A percentile compares a stretch with the other conserved stretches of the same genome.
Conservation (phyloP, 2,888 invertebrate genomes). For the Caenorhabditis becei region DNA sequence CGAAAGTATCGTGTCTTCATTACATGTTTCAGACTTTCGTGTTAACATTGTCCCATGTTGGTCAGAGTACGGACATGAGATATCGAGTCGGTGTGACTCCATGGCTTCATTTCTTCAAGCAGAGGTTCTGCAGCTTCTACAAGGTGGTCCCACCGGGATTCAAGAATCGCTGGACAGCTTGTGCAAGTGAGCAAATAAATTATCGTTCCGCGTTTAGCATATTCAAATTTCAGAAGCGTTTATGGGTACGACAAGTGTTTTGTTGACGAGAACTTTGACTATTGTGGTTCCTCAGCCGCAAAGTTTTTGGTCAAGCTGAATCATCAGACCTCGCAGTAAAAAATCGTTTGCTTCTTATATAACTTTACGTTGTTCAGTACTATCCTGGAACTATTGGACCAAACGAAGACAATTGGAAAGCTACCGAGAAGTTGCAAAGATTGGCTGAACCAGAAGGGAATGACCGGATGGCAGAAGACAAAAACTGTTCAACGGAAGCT, state of each 20-base stretch:
- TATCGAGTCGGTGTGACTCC: slow-evolving; percentile 54
- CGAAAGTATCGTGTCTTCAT: not conserved
- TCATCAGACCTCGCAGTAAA: slow-evolving; percentile 73
- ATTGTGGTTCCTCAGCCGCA: slow-evolving; percentile 72
- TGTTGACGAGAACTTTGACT: slow-evolving; percentile 73
- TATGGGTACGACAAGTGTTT: slow-evolving; percentile 77
- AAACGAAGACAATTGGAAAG: slow-evolving; percentile 46
- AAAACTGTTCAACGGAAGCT: slow-evolving; percentile 60
- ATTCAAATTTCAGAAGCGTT: slow-evolving; percentile 61
- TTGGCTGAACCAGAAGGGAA: slow-evolving; percentile 70
- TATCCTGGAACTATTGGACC: slow-evolving; percentile 62
- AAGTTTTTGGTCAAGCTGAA: slow-evolving; percentile 72
- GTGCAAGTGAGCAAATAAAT: slow-evolving; percentile 63
- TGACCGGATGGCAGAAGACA: slow-evolving; percentile 66
- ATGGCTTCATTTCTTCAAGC: slow-evolving; percentile 63
- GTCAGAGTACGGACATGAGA: slow-evolving; percentile 64
- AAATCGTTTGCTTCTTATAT: slow-evolving; percentile 4
- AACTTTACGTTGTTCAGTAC: slow-evolving; percentile 44
- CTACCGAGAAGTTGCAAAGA: slow-evolving; percentile 67
- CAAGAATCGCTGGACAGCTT: slow-evolving; percentile 69
- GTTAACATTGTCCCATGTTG: slow-evolving; percentile 66
- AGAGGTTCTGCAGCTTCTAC: slow-evolving; percentile 71
- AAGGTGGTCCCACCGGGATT: slow-evolving; percentile 69
- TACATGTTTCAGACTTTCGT: slow-evolving; percentile 59
- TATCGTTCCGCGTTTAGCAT: not conserved